These are phyloP conservation scores for Osedax fenrisi DNA, from an alignment of 2,888 invertebrate species.

Conservation along the genomic window DNA sequence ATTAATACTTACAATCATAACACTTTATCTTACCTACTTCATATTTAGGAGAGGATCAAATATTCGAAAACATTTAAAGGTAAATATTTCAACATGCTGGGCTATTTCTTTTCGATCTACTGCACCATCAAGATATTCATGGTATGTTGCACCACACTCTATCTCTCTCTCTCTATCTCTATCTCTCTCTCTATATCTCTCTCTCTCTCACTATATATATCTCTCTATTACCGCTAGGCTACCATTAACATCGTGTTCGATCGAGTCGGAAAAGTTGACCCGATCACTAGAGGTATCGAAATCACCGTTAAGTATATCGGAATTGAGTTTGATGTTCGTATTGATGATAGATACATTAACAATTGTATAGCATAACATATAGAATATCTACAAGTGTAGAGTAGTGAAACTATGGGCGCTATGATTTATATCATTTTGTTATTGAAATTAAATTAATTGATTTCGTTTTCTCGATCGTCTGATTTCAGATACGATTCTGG, in stretches of 20 bases:
- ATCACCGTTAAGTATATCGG: slow-evolving; percentile 93
- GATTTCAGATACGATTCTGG: slow-evolving; percentile 76
- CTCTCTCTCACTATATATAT: background rate
- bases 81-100: slow-evolving; percentile 91
- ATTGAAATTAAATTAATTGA: no score
- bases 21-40: no score
- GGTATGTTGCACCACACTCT: slow-evolving; percentile 56
- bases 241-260: slow-evolving; percentile 97
- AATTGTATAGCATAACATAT: no score
- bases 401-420: no score
- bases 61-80: slow-evolving; percentile 94
- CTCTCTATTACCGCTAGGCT: slow-evolving; percentile 58
- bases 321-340: slow-evolving; percentile 69
- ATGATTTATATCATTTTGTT: no score
- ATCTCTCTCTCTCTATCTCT: background rate
- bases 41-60: slow-evolving; percentile 59
- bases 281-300: slow-evolving; percentile 87
- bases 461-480: no score
- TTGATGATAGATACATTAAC: background rate
- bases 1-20: no score
- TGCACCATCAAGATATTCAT: slow-evolving; percentile 99
- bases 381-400: no score
- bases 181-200: background rate
- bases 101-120: slow-evolving; percentile 94
- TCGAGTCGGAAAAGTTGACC: slow-evolving; percentile 93